Evolutionary conservation across 2,888 invertebrate species (phyloP), one percentile per base, ranked within the genome.

Genomic region (Metallyticus violacea): DNA sequence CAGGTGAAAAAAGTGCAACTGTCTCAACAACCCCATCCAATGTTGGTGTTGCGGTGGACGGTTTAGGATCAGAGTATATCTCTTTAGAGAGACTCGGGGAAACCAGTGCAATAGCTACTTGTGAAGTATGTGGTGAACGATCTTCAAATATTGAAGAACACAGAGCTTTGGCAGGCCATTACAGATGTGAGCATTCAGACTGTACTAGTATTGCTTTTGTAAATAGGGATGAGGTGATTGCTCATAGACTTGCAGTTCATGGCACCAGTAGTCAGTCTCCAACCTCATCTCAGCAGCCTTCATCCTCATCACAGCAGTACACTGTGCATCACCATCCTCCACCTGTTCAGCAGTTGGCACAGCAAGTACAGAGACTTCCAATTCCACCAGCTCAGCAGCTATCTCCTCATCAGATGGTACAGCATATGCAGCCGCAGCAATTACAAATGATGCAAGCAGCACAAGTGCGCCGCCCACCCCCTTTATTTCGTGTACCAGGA

Each of bases 81-180:
- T 94, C 95, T 0, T 91, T 95, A 88, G 95, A 95, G 87, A 93
- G 93, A 30, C 91, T 94, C 88, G 94, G 94, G 0, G 92, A 92
- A 1, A 93, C 94, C 0, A 7, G 76, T 81, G 80, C 62, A 26
- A 93, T 94, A 85, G 93, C 93, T 87, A 93, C 93, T 0, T 95
- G 94, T 90, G 93, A 94, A 7, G 92, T 94, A 1, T 95, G 94
- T 90, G 94, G 94, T 88, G 94, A 94, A 80, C 82, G 87, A 22
- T 81, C 86, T 7, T 88, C 89, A 0, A 90, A 90, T 82, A 86
- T 91, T 22, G 90, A 90, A 84, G 90, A 90, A 62, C 91, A 91
- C 87, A 89, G 90, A 78, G 89, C 89, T n/a, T 81, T 87, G 6
- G 93, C 93, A 6, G 94, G 94, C 0, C 94, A 94, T 90, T 93